Evolutionary conservation across 1,140 invertebrate genomes (phyloP).

Genomic region (Aphelenchoides fujianensis): DNA sequence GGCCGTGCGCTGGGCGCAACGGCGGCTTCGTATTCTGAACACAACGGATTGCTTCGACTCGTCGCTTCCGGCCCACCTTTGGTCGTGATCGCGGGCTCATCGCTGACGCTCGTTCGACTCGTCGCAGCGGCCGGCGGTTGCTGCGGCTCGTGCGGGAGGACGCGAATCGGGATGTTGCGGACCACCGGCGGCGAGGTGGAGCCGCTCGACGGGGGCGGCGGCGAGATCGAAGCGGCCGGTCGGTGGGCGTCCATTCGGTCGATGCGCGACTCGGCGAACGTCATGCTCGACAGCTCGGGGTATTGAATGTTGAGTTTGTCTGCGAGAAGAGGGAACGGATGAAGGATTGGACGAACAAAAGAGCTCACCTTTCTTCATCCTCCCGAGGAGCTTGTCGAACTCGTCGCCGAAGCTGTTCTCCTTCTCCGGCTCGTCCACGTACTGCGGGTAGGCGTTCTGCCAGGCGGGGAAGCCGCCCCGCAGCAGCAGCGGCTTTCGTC

Average conservation of each 20-base stretch:
- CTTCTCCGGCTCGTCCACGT: neutral
- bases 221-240: neutral
- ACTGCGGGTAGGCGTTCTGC: conserved; percentile 17
- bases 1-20: neutral
- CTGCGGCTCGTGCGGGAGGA: neutral
- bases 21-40: neutral
- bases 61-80: neutral
- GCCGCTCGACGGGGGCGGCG: neutral
- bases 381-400: neutral
- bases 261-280: neutral
- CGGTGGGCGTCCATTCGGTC: neutral
- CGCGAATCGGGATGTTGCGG: neutral
- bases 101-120: neutral
- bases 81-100: neutral
- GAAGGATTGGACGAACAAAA: neutral
- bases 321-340: neutral
- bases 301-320: neutral
- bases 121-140: neutral
- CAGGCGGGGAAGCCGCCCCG: conserved; percentile 24
- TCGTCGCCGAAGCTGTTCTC: neutral
- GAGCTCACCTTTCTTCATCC: conserved; percentile 3
- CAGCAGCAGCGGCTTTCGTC: neutral
- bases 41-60: neutral
- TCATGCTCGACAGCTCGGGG: neutral
- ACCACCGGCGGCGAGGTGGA: neutral